phyloP scores from a whole-genome alignment of 2,888 invertebrate genomes.

The Bugula neritina region DNA sequence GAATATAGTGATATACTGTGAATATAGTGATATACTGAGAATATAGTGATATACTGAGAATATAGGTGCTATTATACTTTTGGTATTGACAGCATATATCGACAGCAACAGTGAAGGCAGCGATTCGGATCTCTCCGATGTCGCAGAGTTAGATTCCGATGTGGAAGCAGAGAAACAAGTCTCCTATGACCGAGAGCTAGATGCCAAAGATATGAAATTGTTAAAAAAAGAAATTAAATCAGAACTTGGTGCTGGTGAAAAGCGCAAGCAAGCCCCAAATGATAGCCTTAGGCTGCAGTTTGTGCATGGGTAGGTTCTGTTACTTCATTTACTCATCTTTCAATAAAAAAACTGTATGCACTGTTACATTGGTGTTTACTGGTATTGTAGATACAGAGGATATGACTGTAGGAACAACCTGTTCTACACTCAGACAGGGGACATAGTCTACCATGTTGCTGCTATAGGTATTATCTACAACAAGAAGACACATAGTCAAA shows the following conservation, averaged over 20 bases:
- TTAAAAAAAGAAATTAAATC: constrained; percentile 40
- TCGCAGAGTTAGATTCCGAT: constrained; percentile 50
- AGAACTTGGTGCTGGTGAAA: constrained; percentile 45
- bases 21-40: too few species aligned
- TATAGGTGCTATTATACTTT: too few species aligned
- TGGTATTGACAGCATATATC: constrained; percentile 49
- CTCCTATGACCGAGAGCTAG: constrained; percentile 44
- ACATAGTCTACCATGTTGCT: constrained; percentile 54
- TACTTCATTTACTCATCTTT: neutral
- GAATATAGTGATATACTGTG: too few species aligned
- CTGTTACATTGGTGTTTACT: too few species aligned
- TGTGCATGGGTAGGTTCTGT: constrained; percentile 47
- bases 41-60: too few species aligned
- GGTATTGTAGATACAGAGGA: constrained; percentile 55
- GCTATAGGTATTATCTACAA: constrained; percentile 53
- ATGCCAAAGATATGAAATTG: constrained; percentile 45
- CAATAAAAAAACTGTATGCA: too few species aligned
- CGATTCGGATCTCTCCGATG: constrained; percentile 53
- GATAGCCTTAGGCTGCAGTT: constrained; percentile 49
- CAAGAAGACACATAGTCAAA: constrained; percentile 46
- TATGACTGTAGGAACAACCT: constrained; percentile 55
- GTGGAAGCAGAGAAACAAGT: constrained; percentile 52
- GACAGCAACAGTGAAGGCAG: constrained; percentile 53
- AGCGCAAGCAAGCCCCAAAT: constrained; percentile 45
- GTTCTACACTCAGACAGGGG: constrained; percentile 51